phyloP scores from a whole-genome alignment of 2,888 invertebrate species.

The Phania funesta region DNA sequence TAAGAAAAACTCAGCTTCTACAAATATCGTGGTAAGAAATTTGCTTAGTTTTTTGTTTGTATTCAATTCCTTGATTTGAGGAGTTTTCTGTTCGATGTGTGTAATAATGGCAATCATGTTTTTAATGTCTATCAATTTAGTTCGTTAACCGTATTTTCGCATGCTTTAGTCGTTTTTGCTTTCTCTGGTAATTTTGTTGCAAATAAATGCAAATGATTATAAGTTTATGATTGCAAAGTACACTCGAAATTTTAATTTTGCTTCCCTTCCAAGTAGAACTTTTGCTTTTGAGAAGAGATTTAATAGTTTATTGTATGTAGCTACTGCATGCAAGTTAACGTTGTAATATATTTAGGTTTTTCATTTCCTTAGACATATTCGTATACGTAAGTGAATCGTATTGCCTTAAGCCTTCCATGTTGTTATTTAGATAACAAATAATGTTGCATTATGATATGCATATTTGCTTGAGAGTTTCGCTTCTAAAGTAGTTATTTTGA shows the following conservation, averaged over 20 bases:
- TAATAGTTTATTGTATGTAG: background rate
- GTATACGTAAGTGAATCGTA: background rate
- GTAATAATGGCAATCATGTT: conserved; percentile 1
- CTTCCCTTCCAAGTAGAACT: background rate
- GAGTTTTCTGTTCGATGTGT: background rate
- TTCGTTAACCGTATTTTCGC: conserved; percentile 6
- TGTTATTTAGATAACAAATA: background rate
- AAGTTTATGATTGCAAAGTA: too few relatives aligned
- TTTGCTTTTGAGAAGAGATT: conserved; percentile 1
- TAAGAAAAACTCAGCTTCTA: too few relatives aligned
- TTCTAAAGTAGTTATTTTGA: background rate
- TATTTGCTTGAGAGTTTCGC: background rate
- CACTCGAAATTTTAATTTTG: background rate
- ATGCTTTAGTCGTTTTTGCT: background rate
- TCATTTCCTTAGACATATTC: background rate
- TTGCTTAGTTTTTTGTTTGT: too few relatives aligned
- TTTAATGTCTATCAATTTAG: conserved; percentile 1
- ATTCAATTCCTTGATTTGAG: too few relatives aligned
- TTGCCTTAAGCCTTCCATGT: background rate
- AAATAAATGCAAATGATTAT: background rate
- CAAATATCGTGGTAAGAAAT: too few relatives aligned
- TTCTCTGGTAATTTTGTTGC: background rate
- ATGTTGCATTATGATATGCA: background rate
- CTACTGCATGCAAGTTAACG: background rate
- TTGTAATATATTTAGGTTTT: background rate